phyloP scores from a whole-genome alignment of 2,888 invertebrate species.

The Spatulosminthurus flaviceps region DNA sequence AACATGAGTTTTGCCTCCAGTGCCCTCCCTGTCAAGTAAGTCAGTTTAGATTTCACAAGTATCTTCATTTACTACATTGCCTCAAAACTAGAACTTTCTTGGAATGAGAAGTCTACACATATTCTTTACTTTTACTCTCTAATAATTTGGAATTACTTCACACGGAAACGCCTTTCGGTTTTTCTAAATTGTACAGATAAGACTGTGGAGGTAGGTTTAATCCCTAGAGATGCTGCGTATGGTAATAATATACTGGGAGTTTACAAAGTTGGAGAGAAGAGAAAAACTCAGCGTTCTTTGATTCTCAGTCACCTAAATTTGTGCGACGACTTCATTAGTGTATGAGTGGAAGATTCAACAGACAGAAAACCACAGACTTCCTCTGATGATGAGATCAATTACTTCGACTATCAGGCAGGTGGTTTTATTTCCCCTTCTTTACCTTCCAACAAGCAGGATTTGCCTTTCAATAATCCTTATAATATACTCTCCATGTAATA shows the following conservation, averaged over 20 bases:
- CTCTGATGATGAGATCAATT: slow-evolving; percentile 58
- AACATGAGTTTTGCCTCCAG: background rate
- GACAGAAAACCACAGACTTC: slow-evolving; percentile 52
- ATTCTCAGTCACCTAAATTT: slow-evolving; percentile 43
- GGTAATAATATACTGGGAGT: background rate
- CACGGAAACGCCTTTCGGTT: background rate
- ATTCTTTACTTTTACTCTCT: background rate
- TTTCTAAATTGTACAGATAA: too few species aligned
- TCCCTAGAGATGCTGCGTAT: too few species aligned
- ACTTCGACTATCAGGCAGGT: slow-evolving; percentile 49
- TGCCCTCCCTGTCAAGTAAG: background rate
- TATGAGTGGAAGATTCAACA: background rate
- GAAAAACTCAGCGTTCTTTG: slow-evolving; percentile 19
- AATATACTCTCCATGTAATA: too few species aligned
- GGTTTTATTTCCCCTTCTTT: slow-evolving; percentile 29
- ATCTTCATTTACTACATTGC: background rate
- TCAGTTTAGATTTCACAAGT: background rate
- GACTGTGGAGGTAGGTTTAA: too few species aligned
- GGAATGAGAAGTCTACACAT: background rate
- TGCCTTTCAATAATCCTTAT: too few species aligned
- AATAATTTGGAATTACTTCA: background rate
- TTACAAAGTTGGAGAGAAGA: background rate
- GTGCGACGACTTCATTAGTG: slow-evolving; percentile 46
- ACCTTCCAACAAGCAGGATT: background rate
- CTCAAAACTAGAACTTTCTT: background rate